These are phyloP conservation scores for Troides oblongomaculatus DNA, from an alignment of 2,888 invertebrate genomes.

Conservation along the genomic window DNA sequence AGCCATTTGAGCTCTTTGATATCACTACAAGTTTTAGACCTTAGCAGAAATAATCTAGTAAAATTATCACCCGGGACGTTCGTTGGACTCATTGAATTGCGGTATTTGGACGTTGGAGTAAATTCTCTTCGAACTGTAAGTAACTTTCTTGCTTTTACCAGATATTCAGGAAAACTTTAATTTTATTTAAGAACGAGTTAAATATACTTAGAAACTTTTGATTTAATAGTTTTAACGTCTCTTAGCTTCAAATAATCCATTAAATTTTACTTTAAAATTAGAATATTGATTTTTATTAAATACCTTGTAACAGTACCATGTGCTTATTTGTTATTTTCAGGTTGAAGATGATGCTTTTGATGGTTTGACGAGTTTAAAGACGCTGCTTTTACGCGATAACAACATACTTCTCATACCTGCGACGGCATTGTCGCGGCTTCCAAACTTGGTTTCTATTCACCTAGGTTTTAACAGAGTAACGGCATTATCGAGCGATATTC, in stretches of 20 bases:
- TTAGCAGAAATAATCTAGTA: constrained; percentile 91
- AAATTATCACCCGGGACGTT: constrained; percentile 91
- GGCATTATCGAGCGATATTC: constrained; percentile 88
- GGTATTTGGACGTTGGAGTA: constrained; percentile 89
- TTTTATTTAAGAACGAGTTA: constrained; percentile 17
- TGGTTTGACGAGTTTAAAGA: constrained; percentile 87
- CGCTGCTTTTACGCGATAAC: constrained; percentile 90
- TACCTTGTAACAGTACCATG: constrained; percentile 8
- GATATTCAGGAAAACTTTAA: constrained; percentile 12
- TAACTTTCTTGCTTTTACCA: constrained; percentile 35
- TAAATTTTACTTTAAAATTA: not conserved
- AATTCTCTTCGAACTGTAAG: constrained; percentile 92
- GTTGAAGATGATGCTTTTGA: constrained; percentile 94
- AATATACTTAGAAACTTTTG: constrained; percentile 8
- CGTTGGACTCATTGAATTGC: constrained; percentile 84
- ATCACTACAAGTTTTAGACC: constrained; percentile 86
- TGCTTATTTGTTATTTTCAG: constrained; percentile 63
- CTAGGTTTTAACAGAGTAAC: constrained; percentile 93
- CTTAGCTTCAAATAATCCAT: constrained; percentile 5
- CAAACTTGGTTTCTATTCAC: constrained; percentile 85
- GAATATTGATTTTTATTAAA: no score
- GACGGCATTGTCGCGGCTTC: constrained; percentile 88
- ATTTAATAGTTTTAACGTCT: no score
- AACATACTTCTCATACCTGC: constrained; percentile 92
- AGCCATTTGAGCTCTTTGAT: constrained; percentile 84